Evolutionary conservation across 2,113 vertebrate genomes (phyloP), one percentile per base, ranked within the genome.

Genomic region (Alosa alosa): DNA sequence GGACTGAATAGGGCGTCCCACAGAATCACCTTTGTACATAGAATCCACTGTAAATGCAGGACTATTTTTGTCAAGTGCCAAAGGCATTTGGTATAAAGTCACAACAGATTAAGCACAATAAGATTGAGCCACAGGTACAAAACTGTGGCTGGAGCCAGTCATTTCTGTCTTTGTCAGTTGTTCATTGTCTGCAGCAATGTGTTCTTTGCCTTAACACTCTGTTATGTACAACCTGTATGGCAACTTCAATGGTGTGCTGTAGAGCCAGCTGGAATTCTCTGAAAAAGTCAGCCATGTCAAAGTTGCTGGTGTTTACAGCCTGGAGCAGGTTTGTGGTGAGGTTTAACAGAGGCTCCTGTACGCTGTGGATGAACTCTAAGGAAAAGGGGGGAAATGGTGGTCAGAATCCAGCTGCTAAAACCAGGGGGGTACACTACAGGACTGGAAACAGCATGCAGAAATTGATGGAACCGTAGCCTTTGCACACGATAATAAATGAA

Each of bases 181-280:
- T 44, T 44, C 41, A 44, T 44, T 44, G 41, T 44, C 41, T 44
- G 41, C 41, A 3, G 41, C 41, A 44, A 3, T 44, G 41, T 44
- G 41, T 31, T 31, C 31, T 31, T 31, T 31, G 41, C 41, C 2
- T 44, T 44, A 44, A 44, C 4, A 44, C 41, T 44, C 4, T 44
- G 41, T 44, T 44, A 44, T 44, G 41, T 44, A 91, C 85, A 86
- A 96, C 95, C 94, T 95, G 91, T 50, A 91, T 41, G 64, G 85
- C 90, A 5, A 86, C 86, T 83, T 89, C 25, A 57, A 92, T 1
- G 0, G 93, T 95, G 49, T 0, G 11, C 75, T 91, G 83, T 11
- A 94, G 85, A 6, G 93, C 90, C 68, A 47, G 18, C 55, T 87
- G 89, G 82, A 94, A 83, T 45, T 10, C 81, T 52, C 86, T 83